These are phyloP conservation scores for Harpalus rufipes DNA, from an alignment of 2,888 invertebrate genomes.

Conservation along the genomic window DNA sequence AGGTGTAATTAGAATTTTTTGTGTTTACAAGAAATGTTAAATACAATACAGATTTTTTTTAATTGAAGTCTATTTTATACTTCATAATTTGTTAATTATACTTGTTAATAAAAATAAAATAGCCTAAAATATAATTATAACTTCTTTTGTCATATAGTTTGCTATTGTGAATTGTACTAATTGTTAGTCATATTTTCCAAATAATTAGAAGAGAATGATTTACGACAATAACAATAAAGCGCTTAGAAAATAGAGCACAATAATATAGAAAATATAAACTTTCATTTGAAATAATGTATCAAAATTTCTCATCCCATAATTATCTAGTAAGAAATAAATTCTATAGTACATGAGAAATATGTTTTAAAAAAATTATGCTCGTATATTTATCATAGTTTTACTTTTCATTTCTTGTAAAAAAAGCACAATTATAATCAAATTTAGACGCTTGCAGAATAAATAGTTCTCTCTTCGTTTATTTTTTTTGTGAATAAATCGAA, in stretches of 20 bases:
- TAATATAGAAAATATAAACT: not conserved
- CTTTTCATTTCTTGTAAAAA: not conserved
- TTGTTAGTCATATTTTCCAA: not conserved
- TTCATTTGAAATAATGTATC: not conserved
- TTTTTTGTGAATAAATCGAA: constrained; percentile 22
- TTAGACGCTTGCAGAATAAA: constrained; percentile 5
- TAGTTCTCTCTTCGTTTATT: constrained; percentile 24
- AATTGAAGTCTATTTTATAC: no score
- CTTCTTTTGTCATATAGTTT: not conserved
- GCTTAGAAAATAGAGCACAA: not conserved
- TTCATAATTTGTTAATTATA: no score
- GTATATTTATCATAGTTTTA: not conserved
- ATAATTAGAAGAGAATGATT: not conserved
- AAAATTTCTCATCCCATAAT: constrained; percentile 2
- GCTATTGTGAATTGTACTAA: not conserved
- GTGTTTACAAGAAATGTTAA: no score
- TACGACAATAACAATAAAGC: not conserved
- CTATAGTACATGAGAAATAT: not conserved
- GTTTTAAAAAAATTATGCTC: not conserved
- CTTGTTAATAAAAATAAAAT: no score
- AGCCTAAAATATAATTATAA: no score
- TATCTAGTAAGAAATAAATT: not conserved
- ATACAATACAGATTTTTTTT: no score
- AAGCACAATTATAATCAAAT: constrained; percentile 27
- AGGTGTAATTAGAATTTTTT: no score